phyloP scores from a whole-genome alignment of 2,888 invertebrate species.

The Rhyacophila evoluta region DNA sequence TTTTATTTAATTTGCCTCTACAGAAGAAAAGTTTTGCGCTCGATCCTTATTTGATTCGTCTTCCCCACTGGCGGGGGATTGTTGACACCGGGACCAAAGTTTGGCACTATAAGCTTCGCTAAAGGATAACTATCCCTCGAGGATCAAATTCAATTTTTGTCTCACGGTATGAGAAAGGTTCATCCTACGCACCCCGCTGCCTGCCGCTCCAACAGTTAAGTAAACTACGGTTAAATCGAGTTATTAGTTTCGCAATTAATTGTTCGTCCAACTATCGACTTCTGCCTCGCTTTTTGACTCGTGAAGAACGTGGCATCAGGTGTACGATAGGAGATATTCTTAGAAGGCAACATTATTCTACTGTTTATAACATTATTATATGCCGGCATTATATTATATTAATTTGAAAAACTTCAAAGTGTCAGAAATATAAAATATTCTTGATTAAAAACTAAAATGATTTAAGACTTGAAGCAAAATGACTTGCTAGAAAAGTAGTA shows the following conservation, averaged over 20 bases:
- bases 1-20: conserved; percentile 38
- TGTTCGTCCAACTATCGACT: conserved; percentile 45
- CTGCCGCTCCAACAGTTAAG: conserved; percentile 23
- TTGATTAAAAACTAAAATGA: too few species aligned
- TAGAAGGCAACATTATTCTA: conserved; percentile 1
- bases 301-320: conserved; percentile 11
- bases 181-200: background rate
- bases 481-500: too few species aligned
- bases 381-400: too few species aligned
- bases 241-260: conserved; percentile 52
- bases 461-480: too few species aligned
- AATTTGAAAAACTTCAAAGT: too few species aligned
- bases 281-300: conserved; percentile 2
- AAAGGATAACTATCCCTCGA: conserved; percentile 7
- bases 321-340: background rate
- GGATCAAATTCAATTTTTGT: conserved; percentile 47
- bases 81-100: conserved; percentile 43
- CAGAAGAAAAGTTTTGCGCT: conserved; percentile 31
- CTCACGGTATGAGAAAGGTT: conserved; percentile 27
- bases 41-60: conserved; percentile 32
- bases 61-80: conserved; percentile 25
- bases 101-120: conserved; percentile 3
- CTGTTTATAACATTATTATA: too few species aligned
- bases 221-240: conserved; percentile 47
- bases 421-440: too few species aligned